Evolutionary conservation across 2,113 vertebrate genomes (phyloP), one percentile per base, ranked within the genome.

Genomic region (Cyprinus carpio): DNA sequence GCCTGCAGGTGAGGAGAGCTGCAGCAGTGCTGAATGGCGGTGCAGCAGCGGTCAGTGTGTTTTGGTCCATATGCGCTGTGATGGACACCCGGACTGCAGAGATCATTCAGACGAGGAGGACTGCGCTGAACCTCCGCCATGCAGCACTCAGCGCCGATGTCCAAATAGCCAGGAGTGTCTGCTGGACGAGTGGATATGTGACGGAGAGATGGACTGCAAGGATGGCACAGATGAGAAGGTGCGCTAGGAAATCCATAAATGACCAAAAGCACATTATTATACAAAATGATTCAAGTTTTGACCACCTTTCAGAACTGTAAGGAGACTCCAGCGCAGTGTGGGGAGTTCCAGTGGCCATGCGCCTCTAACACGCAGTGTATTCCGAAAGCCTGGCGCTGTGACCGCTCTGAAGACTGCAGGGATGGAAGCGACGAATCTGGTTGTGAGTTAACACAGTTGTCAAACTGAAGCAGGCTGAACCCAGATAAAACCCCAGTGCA

Each of bases 201-300:
- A 98, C 0, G 96, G 95, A 0, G 85, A 94, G 3, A 25, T 86
- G 0, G 97, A 99, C 94, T 99, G 98, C 31, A 60, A 84, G 82
- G 97, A 98, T 2, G 95, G 95, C 82, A 93, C 94, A 0, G 97
- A 99, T 0, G 98, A 99, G 87, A 93, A 96, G 96, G 98, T 98
- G 58, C 4, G 8, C 20, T n/a, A 23, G 20, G 56, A 23, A 23
- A n/a, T n/a, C 20, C 20, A 9, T 58, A 1, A 3, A 71, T 40
- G 18, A 40, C 18, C 34, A 12, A 40, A 40, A 23, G 34, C 67
- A 10, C 16, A 69, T 69, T 67, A 65, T 43, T 11, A 43, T 46
- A 46, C 2, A 20, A 34, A 34, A 69, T 31, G 31, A 69, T 1
- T 37, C 1, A 71, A 71, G 8, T n/a, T 60, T n/a, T 78, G 54